A percentile compares a stretch with the other conserved stretches of the same genome.
Evolutionary conservation across 2,113 vertebrate genomes (phyloP).

Genomic region (Rhegmatorhina hoffmannsi): DNA sequence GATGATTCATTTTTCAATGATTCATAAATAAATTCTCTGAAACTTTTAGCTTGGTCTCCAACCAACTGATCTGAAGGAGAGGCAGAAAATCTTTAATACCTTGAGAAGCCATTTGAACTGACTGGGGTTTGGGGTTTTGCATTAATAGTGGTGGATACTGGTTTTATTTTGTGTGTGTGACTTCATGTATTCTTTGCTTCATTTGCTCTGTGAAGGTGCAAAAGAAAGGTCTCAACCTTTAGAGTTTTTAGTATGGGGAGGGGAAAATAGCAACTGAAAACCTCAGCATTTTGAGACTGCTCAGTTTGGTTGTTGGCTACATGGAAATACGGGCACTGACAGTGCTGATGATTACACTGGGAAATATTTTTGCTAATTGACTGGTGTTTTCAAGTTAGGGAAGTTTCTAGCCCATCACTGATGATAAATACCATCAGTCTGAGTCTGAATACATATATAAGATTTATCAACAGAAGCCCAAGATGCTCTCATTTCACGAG

Average conservation of each 20-base stretch:
- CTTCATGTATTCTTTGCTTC: not conserved
- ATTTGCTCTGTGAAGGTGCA: not conserved
- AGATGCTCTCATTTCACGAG: not conserved
- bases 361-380: not conserved
- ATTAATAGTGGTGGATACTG: not conserved
- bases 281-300: not conserved
- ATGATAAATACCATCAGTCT: not conserved
- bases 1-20: not conserved
- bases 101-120: not conserved
- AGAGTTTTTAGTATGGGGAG: not conserved
- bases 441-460: not conserved
- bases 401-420: not conserved
- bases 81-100: not conserved
- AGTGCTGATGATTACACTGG: not conserved
- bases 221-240: not conserved
- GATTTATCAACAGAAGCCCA: not conserved
- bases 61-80: not conserved
- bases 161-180: not conserved
- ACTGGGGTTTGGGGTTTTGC: not conserved
- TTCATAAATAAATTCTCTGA: not conserved
- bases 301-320: not conserved
- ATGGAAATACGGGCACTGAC: not conserved
- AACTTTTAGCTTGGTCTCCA: not conserved
- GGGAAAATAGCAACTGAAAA: not conserved
- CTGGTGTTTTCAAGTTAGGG: not conserved